A percentile compares a stretch with the other conserved stretches of the same genome.
Conservation (phyloP, 92 coral and sea anemone genomes). For the Zoanthus sociatus region DNA sequence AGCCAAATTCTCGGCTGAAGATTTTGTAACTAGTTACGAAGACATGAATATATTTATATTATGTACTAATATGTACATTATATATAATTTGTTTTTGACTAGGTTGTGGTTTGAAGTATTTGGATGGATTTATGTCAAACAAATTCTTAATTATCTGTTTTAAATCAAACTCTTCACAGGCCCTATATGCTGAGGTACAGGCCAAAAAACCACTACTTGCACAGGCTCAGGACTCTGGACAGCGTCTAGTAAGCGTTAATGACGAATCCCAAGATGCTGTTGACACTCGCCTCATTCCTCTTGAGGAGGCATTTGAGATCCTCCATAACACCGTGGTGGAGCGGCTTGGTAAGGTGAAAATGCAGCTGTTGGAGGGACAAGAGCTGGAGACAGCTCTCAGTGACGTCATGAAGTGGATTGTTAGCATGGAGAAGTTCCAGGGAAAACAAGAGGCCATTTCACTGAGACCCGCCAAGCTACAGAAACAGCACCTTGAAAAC, state of each 20-base stretch:
- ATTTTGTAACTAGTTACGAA: too few species aligned
- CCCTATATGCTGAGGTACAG: slow-evolving; percentile 63
- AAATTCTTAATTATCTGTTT: not conserved
- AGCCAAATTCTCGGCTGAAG: too few species aligned
- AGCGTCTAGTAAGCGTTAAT: slow-evolving; percentile 78
- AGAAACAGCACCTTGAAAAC: slow-evolving; percentile 77
- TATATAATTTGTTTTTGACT: too few species aligned
- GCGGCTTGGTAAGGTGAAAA: slow-evolving; percentile 75
- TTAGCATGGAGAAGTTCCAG: slow-evolving; percentile 78
- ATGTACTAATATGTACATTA: too few species aligned
- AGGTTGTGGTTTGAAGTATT: too few species aligned
- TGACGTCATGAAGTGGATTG: slow-evolving; percentile 88
- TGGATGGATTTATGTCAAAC: too few species aligned
- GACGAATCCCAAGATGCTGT: slow-evolving; percentile 78
- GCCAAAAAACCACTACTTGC: slow-evolving; percentile 80
- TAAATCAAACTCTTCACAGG: slow-evolving; percentile 21
- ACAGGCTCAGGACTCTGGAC: slow-evolving; percentile 85
- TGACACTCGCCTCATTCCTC: slow-evolving; percentile 79
- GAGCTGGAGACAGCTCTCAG: slow-evolving; percentile 84
- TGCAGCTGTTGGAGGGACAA: slow-evolving; percentile 86
- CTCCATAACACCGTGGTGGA: slow-evolving; percentile 87
- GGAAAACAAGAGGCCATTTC: slow-evolving; percentile 86
- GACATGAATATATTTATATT: too few species aligned
- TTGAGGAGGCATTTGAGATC: slow-evolving; percentile 87
- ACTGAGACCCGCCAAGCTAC: slow-evolving; percentile 73